Evolutionary conservation across 2,113 vertebrate species (phyloP), one percentile per base, ranked within the genome.

Genomic region (Motacilla tschutschensis): DNA sequence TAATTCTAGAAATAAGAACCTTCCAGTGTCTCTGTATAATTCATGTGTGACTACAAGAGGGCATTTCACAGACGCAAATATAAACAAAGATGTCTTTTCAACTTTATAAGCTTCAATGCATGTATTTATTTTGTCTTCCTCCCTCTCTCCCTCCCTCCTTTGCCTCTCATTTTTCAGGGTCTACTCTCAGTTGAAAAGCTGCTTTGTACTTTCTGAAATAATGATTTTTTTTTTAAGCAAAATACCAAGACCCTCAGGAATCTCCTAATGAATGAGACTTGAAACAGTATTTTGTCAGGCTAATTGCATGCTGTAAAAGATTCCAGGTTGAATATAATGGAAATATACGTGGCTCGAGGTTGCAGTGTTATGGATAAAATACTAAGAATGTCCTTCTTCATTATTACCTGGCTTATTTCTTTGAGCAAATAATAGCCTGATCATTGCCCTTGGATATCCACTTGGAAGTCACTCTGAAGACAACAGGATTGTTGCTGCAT

Each of bases 241-340:
- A 95, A 87, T 88, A 88, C 48, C 55, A 82, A 74, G 84, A 77
- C 79, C 75, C 69, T 71, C 64, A 91, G 81, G 92, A 90, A 88
- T 77, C 36, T 63, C 20, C 76, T 90, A 92, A 92, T 87, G 86
- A 92, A 93, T 88, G 60, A 90, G 43, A 64, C 57, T 88, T 77
- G n/a, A 91, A 87, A 82, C 13, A 35, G 71, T 76, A 29, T 91
- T 93, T 90, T 92, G 36, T 91, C 76, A 85, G 60, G 60, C 41
- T 93, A 91, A 88, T 88, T 90, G 60, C 69, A 79, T 25, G 58
- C 69, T 48, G 38, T 57, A 67, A 71, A 85, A 66, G 35, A 70
- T 78, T 92, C 78, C 65, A 80, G 69, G 60, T 79, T 91, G 64
- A 88, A 83, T 85, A 53, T 33, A 33, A 33, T 90, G 79, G 88